These are phyloP conservation scores for Daphoenositta chrysoptera DNA, from an alignment of 2,113 vertebrate genomes.

Conservation along the genomic window DNA sequence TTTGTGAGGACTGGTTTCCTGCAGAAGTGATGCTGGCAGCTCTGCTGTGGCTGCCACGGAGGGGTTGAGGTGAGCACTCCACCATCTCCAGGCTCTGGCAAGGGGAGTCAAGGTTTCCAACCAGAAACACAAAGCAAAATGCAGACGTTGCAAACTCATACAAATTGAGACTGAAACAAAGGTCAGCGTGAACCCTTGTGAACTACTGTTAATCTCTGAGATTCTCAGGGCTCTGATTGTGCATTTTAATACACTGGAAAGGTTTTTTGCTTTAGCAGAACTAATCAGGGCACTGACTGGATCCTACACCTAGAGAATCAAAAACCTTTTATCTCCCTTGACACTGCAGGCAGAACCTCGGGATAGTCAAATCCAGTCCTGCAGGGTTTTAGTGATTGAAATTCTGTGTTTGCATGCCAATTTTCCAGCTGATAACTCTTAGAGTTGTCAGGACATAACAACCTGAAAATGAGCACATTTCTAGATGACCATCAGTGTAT, in stretches of 20 bases:
- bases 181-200: slow-evolving; percentile 34
- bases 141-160: slow-evolving; percentile 24
- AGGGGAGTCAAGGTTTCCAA: slow-evolving; percentile 43
- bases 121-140: slow-evolving; percentile 28
- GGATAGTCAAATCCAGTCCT: slow-evolving; percentile 8
- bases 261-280: background rate
- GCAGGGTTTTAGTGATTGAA: slow-evolving; percentile 58
- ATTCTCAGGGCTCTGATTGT: slow-evolving; percentile 14
- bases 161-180: slow-evolving; percentile 57
- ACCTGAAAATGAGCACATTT: slow-evolving; percentile 62
- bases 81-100: background rate
- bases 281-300: background rate
- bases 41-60: fast-evolving
- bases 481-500: slow-evolving; percentile 68
- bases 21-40: background rate
- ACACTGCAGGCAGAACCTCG: background rate
- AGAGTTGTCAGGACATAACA: slow-evolving; percentile 64
- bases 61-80: background rate
- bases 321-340: background rate
- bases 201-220: slow-evolving; percentile 38
- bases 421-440: slow-evolving; percentile 69
- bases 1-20: background rate
- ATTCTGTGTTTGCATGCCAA: slow-evolving; percentile 57
- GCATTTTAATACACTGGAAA: slow-evolving; percentile 39
- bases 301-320: background rate